Evolutionary conservation across 2,888 invertebrate genomes (phyloP).

Genomic region (Resseliella maxima): DNA sequence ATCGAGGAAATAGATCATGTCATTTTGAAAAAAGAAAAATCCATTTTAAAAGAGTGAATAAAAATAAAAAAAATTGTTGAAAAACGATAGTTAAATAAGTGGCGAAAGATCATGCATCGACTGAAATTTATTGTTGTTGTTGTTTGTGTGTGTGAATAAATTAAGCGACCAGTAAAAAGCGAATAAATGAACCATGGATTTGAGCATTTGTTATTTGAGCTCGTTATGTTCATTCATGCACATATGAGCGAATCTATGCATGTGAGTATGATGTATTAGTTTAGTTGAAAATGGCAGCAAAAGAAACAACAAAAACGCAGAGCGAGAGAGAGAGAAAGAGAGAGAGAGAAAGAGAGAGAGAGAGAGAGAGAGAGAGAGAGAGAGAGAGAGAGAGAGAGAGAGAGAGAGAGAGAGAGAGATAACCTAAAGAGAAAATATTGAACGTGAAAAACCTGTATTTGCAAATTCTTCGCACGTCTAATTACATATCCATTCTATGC

Average conservation of each 20-base stretch:
- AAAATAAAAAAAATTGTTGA: not conserved
- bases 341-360: not conserved
- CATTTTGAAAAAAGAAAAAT: not conserved
- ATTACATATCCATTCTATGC: not conserved
- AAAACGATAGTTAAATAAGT: not conserved
- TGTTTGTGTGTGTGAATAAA: not conserved
- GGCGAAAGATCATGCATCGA: not conserved
- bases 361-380: not conserved
- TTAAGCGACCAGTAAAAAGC: not conserved
- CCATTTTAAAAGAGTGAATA: too few relatives aligned
- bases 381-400: not conserved
- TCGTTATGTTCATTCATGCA: not conserved
- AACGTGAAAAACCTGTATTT: constrained; percentile 45
- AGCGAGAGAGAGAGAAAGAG: not conserved
- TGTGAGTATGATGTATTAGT: not conserved
- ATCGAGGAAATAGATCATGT: not conserved
- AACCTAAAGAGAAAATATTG: not conserved
- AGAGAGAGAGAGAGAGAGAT: not conserved
- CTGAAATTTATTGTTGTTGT: not conserved
- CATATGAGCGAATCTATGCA: not conserved
- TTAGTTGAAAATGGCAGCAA: not conserved
- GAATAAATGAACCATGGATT: not conserved
- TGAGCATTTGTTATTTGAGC: constrained; percentile 13
- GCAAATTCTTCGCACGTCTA: constrained; percentile 42
- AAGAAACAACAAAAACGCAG: too few relatives aligned